phyloP scores from a whole-genome alignment of 2,113 vertebrate genomes.

The Equus quagga region DNA sequence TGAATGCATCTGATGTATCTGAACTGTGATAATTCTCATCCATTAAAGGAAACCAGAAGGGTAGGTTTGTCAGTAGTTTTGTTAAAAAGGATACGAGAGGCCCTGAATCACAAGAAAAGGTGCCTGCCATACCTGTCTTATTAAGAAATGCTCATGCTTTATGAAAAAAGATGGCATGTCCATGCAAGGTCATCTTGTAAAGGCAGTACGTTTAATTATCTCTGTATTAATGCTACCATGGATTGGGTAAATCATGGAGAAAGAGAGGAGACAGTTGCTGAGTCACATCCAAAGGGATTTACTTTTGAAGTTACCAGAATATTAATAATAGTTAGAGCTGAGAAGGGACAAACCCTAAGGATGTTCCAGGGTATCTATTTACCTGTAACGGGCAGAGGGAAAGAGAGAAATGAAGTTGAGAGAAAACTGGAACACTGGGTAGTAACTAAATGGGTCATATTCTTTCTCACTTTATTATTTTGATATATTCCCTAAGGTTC shows the following conservation, averaged over 20 bases:
- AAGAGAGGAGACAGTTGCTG: not conserved
- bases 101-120: not conserved
- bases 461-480: not conserved
- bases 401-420: not conserved
- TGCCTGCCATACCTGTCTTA: not conserved
- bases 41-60: not conserved
- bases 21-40: not conserved
- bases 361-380: not conserved
- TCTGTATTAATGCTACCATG: not conserved
- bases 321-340: not conserved
- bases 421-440: not conserved
- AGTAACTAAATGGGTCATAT: not conserved
- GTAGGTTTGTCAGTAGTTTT: not conserved
- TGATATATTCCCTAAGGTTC: not conserved
- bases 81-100: not conserved
- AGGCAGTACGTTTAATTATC: not conserved
- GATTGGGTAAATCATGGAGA: not conserved
- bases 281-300: not conserved
- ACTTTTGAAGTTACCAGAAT: slow-evolving; percentile 42
- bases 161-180: not conserved
- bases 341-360: not conserved
- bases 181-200: not conserved
- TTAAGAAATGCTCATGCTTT: not conserved
- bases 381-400: not conserved
- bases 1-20: not conserved